Conservation (phyloP, 2,113 vertebrate genomes). For the Carassius gibelio region DNA sequence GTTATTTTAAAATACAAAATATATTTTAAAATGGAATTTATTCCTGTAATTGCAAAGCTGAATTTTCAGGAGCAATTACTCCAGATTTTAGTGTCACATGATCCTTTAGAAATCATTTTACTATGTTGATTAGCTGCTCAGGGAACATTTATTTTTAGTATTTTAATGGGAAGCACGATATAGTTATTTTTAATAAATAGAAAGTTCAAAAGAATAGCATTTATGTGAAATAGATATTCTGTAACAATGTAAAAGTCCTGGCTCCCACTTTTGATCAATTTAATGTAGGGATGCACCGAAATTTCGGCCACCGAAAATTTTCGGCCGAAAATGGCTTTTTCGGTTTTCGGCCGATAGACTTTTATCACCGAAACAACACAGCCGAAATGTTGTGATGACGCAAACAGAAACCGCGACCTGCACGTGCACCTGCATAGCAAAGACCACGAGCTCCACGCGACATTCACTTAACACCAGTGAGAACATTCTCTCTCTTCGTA, state of each 20-base stretch:
- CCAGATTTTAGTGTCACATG: neutral
- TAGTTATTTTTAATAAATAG: neutral
- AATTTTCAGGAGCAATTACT: neutral
- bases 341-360: too few relatives aligned
- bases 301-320: too few relatives aligned
- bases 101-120: neutral
- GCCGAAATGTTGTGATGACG: too few relatives aligned
- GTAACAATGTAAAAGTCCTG: neutral
- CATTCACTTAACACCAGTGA: too few relatives aligned
- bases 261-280: neutral
- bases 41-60: neutral
- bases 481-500: too few relatives aligned
- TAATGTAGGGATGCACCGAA: too few relatives aligned
- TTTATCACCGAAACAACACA: too few relatives aligned
- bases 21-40: neutral
- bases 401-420: too few relatives aligned
- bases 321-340: too few relatives aligned
- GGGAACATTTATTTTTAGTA: neutral
- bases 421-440: too few relatives aligned
- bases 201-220: neutral
- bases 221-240: neutral
- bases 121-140: neutral
- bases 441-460: too few relatives aligned
- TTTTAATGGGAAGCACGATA: neutral
- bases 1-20: too few relatives aligned